Conservation (phyloP, 37 sponge, comb jelly and placozoan species). For the Bolinopsis microptera region DNA sequence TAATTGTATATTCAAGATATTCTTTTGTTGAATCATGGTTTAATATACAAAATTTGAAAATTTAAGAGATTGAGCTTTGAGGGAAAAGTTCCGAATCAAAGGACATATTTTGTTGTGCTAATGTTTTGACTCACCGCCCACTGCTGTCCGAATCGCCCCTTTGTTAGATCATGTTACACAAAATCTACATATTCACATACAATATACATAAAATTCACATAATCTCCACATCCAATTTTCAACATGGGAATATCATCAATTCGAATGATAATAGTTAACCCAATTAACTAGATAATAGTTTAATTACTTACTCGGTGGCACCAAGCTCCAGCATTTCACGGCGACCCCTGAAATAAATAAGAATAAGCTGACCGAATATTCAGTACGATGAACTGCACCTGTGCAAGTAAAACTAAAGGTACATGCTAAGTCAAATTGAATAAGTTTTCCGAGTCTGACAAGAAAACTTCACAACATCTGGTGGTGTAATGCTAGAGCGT, state of each 20-base stretch:
- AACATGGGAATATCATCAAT: background rate
- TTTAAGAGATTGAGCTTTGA: background rate
- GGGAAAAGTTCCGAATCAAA: background rate
- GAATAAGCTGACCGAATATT: too few species aligned
- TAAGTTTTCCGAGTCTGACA: too few species aligned
- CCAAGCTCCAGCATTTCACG: constrained; percentile 49
- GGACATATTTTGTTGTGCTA: background rate
- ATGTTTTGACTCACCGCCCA: background rate
- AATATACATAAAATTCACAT: background rate
- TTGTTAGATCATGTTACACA: background rate
- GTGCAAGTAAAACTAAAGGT: too few species aligned
- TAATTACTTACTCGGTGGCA: constrained; percentile 44
- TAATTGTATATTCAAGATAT: too few species aligned
- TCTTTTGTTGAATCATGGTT: too few species aligned
- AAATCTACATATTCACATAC: too few species aligned
- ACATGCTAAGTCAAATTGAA: too few species aligned
- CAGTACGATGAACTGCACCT: too few species aligned
- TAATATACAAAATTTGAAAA: too few species aligned
- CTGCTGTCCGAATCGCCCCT: background rate
- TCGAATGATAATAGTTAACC: background rate
- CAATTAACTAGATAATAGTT: background rate
- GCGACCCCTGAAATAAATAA: constrained; percentile 36
- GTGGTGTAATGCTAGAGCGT: too few species aligned
- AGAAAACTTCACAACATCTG: too few species aligned
- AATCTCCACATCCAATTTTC: background rate